A percentile compares a stretch with the other conserved stretches of the same genome.
Evolutionary conservation across 2,888 invertebrate genomes (phyloP).

Genomic region (Agrypnus murinus): DNA sequence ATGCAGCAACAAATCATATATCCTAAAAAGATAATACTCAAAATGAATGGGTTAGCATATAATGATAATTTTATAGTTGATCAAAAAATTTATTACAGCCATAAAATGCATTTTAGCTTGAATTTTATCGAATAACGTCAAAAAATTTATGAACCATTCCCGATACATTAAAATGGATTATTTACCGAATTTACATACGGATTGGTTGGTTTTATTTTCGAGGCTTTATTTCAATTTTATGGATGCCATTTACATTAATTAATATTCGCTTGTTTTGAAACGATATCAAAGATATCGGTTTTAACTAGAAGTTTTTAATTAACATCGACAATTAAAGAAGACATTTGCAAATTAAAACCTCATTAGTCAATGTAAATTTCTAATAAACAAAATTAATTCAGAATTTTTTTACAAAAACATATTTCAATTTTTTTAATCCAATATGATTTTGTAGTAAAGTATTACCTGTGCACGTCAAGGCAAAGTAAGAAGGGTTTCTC

Average conservation of each 20-base stretch:
- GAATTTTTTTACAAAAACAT: neutral
- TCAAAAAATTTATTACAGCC: conserved; percentile 28
- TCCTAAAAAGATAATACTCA: too few species aligned
- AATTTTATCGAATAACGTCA: conserved; percentile 1
- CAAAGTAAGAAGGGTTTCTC: neutral
- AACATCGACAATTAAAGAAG: neutral
- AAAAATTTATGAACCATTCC: conserved; percentile 28
- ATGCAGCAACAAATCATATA: too few species aligned
- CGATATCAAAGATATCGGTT: too few species aligned
- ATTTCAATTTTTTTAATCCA: neutral
- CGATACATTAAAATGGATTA: conserved; percentile 29
- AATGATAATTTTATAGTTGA: conserved; percentile 31
- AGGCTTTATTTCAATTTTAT: conserved; percentile 13
- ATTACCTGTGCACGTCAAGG: neutral
- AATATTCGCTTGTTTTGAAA: neutral
- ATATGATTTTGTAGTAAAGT: conserved; percentile 7
- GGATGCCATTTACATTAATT: conserved; percentile 9
- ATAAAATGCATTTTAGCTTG: conserved; percentile 32
- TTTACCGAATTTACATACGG: conserved; percentile 16
- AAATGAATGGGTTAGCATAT: conserved; percentile 17
- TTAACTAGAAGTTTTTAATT: neutral
- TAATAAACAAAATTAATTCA: too few species aligned
- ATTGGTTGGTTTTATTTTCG: neutral
- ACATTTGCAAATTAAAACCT: too few species aligned
- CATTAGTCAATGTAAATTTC: too few species aligned